Conservation (phyloP, 2,888 invertebrate species). For the Cataglyphis altisquamis region DNA sequence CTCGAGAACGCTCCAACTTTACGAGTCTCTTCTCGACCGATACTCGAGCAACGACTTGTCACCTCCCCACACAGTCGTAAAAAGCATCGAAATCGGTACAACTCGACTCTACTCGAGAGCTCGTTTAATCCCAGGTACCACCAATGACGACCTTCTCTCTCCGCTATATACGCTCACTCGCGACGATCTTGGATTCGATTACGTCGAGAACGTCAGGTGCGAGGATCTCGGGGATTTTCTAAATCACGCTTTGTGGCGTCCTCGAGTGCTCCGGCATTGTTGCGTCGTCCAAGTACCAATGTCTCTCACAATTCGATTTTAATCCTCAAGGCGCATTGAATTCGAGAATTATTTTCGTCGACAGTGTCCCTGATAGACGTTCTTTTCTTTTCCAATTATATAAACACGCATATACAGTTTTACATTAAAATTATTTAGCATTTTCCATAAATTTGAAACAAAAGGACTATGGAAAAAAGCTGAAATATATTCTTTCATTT, state of each 20-base stretch:
- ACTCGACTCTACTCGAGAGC: slow-evolving; percentile 35
- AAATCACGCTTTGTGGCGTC: slow-evolving; percentile 57
- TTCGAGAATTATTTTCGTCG: slow-evolving; percentile 22
- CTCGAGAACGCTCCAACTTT: slow-evolving; percentile 51
- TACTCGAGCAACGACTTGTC: slow-evolving; percentile 41
- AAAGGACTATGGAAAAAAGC: neutral
- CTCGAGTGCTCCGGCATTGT: slow-evolving; percentile 43
- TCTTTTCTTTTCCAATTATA: slow-evolving; percentile 1
- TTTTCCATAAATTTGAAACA: neutral
- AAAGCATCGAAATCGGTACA: slow-evolving; percentile 40
- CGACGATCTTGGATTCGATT: slow-evolving; percentile 42
- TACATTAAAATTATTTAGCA: neutral
- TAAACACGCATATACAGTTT: neutral
- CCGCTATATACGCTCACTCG: slow-evolving; percentile 16
- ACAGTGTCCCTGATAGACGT: neutral
- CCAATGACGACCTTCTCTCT: neutral
- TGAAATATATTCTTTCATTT: neutral
- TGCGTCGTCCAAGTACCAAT: neutral
- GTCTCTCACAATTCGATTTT: slow-evolving; percentile 41
- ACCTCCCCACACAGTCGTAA: slow-evolving; percentile 15
- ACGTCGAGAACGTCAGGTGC: slow-evolving; percentile 36
- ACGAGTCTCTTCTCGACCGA: slow-evolving; percentile 35
- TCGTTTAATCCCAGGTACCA: slow-evolving; percentile 39
- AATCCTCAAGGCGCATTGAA: slow-evolving; percentile 35
- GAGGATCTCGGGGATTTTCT: slow-evolving; percentile 39